phyloP scores from a whole-genome alignment of 2,888 invertebrate species.

The Ctena decussata region DNA sequence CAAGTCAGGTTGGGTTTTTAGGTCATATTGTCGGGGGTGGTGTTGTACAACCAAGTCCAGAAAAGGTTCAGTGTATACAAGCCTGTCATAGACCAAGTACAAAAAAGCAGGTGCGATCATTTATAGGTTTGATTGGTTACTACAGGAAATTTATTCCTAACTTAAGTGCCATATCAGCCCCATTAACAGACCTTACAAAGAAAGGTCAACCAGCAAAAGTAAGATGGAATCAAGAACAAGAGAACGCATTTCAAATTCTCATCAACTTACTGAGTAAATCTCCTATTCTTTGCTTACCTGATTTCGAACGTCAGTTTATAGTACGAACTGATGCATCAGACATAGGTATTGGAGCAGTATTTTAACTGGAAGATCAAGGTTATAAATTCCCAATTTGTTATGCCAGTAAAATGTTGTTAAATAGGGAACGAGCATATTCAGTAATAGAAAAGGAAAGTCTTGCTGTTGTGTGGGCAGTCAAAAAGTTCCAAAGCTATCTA shows the following conservation, averaged over 20 bases:
- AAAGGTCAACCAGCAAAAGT: constrained; percentile 48
- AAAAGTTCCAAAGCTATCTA: constrained; percentile 55
- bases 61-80: constrained; percentile 28
- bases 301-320: constrained; percentile 58
- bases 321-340: constrained; percentile 70
- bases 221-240: constrained; percentile 27
- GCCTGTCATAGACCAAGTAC: background rate
- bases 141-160: constrained; percentile 41
- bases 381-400: constrained; percentile 69
- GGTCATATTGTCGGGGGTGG: constrained; percentile 42
- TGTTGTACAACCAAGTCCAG: background rate
- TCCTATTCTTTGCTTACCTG: constrained; percentile 62
- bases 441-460: constrained; percentile 65
- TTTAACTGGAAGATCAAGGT: constrained; percentile 59
- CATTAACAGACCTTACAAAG: constrained; percentile 59
- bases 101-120: constrained; percentile 15
- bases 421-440: constrained; percentile 58
- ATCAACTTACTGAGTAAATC: too few relatives aligned
- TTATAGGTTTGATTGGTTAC: constrained; percentile 6
- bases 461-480: constrained; percentile 56
- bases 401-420: constrained; percentile 66
- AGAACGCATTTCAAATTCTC: constrained; percentile 10
- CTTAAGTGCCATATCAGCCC: constrained; percentile 42
- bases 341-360: constrained; percentile 69
- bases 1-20: constrained; percentile 13